These are phyloP conservation scores for Luscinia megarhynchos DNA, from an alignment of 2,797 vertebrate species.

Conservation along the genomic window DNA sequence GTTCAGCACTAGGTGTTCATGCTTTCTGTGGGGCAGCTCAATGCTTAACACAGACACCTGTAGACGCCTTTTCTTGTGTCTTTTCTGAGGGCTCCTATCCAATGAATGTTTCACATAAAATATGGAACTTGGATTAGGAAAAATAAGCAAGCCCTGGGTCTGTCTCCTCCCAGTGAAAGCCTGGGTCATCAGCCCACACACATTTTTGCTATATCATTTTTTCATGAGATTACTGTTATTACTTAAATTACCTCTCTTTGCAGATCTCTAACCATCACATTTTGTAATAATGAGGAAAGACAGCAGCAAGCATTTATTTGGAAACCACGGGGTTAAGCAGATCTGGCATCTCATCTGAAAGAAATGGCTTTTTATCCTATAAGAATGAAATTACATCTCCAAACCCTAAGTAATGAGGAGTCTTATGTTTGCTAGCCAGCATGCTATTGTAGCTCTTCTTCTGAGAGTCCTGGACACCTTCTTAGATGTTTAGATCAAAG, in stretches of 20 bases:
- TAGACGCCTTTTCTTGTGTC: not conserved
- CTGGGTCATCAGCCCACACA: not conserved
- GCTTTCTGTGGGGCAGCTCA: not conserved
- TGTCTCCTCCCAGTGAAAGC: not conserved
- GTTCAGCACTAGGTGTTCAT: not conserved
- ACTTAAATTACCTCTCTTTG: not conserved
- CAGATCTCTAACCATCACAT: not conserved
- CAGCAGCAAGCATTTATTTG: not conserved
- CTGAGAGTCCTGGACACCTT: not conserved
- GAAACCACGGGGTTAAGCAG: not conserved
- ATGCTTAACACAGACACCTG: not conserved
- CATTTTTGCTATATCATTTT: not conserved
- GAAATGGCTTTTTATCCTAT: not conserved
- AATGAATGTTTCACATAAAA: not conserved
- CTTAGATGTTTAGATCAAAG: constrained; percentile 12
- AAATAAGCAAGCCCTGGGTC: not conserved
- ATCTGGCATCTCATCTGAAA: not conserved
- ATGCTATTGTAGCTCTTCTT: not conserved
- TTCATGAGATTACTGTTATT: not conserved
- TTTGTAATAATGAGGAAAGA: not conserved
- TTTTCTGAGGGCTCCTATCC: not conserved
- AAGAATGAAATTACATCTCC: not conserved
- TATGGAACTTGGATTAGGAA: not conserved
- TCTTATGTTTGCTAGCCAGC: not conserved
- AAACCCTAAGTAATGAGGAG: not conserved